A percentile compares a stretch with the other conserved stretches of the same genome.
These are phyloP conservation scores for Acanthurus tractus DNA, from an alignment of 2,797 vertebrate genomes.

Conservation along the genomic window DNA sequence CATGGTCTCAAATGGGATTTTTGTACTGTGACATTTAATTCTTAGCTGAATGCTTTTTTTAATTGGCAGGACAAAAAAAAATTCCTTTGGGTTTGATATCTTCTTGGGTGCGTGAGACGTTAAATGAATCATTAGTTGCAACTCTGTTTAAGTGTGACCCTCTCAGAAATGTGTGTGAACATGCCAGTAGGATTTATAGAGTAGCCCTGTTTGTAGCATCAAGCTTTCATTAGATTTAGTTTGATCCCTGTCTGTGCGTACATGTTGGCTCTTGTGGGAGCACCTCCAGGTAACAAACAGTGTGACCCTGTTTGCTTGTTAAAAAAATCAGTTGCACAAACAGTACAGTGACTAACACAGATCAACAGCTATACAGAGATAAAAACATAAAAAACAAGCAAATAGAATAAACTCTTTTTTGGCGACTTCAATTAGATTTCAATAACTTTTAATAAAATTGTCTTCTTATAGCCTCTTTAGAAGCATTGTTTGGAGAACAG, in stretches of 20 bases:
- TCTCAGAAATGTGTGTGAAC: slow-evolving; percentile 28
- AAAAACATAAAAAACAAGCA: slow-evolving; percentile 3
- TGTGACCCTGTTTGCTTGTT: slow-evolving; percentile 16
- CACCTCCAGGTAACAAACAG: slow-evolving; percentile 29
- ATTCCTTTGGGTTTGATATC: slow-evolving; percentile 20
- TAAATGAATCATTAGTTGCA: slow-evolving; percentile 44
- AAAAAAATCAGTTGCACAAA: not conserved
- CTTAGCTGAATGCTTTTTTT: slow-evolving; percentile 7
- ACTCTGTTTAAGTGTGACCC: slow-evolving; percentile 24
- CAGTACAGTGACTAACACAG: not conserved
- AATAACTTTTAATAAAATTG: not conserved
- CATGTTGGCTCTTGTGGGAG: slow-evolving; percentile 32
- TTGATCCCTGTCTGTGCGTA: slow-evolving; percentile 31
- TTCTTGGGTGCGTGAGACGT: slow-evolving; percentile 28
- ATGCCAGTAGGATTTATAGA: slow-evolving; percentile 28
- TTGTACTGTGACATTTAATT: slow-evolving; percentile 14
- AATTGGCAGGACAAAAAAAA: slow-evolving; percentile 16
- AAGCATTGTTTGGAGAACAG: not conserved
- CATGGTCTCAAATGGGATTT: not conserved
- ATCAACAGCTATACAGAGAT: not conserved
- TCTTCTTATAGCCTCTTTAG: not conserved
- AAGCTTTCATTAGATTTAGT: slow-evolving; percentile 17
- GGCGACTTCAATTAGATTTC: not conserved
- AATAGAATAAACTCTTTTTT: not conserved
- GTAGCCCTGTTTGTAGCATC: slow-evolving; percentile 21